Percentiles rank a stretch among this genome's conserved stretches.
Conservation (phyloP, 2,113 vertebrate genomes). For the Toxotes jaculatrix region DNA sequence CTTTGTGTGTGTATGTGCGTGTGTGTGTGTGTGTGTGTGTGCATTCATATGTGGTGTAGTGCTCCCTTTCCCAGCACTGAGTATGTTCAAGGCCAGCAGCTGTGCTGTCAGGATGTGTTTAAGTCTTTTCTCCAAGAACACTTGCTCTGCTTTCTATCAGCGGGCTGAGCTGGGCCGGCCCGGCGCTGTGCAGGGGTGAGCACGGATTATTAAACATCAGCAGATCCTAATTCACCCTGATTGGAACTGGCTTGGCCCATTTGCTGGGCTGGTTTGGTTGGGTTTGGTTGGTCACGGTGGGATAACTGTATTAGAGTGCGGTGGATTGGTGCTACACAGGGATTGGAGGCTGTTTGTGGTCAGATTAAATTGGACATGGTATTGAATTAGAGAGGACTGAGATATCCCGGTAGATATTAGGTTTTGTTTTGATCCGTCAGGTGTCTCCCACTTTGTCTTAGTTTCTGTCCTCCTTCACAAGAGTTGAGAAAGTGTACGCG, state of each 20-base stretch:
- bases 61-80: conserved; percentile 54
- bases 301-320: conserved; percentile 63
- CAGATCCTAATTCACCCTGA: conserved; percentile 64
- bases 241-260: conserved; percentile 63
- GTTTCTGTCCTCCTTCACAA: conserved; percentile 15
- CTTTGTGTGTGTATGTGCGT: conserved; percentile 32
- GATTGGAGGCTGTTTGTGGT: conserved; percentile 59
- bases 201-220: conserved; percentile 72
- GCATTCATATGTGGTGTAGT: conserved; percentile 41
- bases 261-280: conserved; percentile 54
- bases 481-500: neutral
- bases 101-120: conserved; percentile 74
- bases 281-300: conserved; percentile 64
- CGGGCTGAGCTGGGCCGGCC: conserved; percentile 45
- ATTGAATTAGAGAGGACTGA: conserved; percentile 59
- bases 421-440: conserved; percentile 10
- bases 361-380: conserved; percentile 62
- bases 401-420: conserved; percentile 45
- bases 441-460: conserved; percentile 18
- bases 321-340: conserved; percentile 38
- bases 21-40: conserved; percentile 39
- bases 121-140: conserved; percentile 68
- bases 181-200: conserved; percentile 53
- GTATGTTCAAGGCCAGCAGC: conserved; percentile 76
- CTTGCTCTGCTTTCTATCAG: conserved; percentile 78